phyloP scores from a whole-genome alignment of 1,140 invertebrate species.

The Nebria ingens region DNA sequence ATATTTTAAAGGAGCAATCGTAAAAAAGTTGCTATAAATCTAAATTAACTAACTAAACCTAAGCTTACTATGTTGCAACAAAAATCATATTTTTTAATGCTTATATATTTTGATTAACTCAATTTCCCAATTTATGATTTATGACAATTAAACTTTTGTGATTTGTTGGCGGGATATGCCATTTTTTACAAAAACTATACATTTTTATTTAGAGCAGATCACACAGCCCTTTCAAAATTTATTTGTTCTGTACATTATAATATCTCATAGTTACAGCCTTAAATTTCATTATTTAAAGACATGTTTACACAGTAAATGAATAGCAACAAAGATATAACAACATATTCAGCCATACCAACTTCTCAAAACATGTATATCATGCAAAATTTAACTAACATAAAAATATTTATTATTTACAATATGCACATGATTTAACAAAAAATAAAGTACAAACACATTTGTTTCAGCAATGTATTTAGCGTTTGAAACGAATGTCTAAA shows the following conservation, averaged over 20 bases:
- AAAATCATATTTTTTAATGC: not conserved
- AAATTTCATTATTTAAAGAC: not conserved
- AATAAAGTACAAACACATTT: not conserved
- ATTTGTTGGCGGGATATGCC: no score
- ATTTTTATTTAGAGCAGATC: not conserved
- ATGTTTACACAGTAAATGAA: not conserved
- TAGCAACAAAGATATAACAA: no score
- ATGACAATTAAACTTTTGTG: not conserved
- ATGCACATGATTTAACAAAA: not conserved
- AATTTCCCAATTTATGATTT: not conserved
- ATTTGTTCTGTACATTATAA: slow-evolving; percentile 8
- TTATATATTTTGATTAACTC: not conserved
- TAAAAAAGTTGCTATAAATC: not conserved
- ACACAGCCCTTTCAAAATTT: not conserved
- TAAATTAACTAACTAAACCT: not conserved
- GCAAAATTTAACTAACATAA: not conserved
- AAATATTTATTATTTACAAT: not conserved
- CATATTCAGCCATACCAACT: no score
- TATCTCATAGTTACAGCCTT: not conserved
- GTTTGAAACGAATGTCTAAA: not conserved
- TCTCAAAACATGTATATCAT: no score
- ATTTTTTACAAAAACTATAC: not conserved
- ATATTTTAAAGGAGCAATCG: not conserved
- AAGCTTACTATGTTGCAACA: not conserved
- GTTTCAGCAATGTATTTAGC: not conserved